phyloP scores from a whole-genome alignment of 2,113 vertebrate species.

The Zosterops lateralis region DNA sequence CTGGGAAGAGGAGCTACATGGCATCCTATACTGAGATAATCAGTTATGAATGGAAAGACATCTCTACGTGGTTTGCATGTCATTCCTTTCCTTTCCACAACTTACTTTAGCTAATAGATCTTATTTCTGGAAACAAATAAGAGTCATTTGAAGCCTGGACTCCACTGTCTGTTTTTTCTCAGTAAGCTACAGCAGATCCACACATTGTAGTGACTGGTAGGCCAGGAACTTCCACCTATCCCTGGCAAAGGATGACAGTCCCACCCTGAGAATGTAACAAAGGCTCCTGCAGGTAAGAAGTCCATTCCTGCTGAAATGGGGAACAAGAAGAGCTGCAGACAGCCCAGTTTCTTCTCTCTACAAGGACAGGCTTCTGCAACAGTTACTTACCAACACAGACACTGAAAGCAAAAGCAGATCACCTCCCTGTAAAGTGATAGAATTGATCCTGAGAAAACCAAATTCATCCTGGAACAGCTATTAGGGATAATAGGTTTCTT shows the following conservation, averaged over 20 bases:
- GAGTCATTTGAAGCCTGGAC: neutral
- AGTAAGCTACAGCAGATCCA: neutral
- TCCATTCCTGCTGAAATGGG: fast-evolving
- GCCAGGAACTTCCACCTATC: neutral
- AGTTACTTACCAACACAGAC: neutral
- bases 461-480: neutral
- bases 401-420: neutral
- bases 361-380: neutral
- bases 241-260: neutral
- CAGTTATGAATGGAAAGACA: neutral
- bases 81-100: neutral
- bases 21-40: neutral
- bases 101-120: neutral
- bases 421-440: neutral
- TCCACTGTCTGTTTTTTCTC: neutral
- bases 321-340: neutral
- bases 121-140: neutral
- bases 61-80: neutral
- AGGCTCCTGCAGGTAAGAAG: neutral
- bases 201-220: neutral
- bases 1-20: neutral
- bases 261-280: fast-evolving
- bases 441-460: neutral
- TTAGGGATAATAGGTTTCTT: neutral
- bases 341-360: neutral